A percentile compares a stretch with the other conserved stretches of the same genome.
Conservation (phyloP, 2,888 invertebrate species). For the Lampropteryx suffumata region DNA sequence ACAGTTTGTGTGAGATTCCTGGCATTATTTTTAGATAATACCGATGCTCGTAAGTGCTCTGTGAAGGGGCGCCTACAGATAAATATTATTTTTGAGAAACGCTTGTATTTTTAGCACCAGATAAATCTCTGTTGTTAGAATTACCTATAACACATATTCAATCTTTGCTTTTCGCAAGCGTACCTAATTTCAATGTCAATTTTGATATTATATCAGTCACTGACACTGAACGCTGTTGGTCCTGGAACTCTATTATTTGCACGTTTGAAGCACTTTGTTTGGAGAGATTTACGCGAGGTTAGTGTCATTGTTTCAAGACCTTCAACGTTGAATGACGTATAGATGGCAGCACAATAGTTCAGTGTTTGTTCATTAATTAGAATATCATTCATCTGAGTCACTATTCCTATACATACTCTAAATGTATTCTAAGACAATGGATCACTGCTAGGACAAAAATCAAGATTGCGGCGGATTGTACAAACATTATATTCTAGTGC, state of each 20-base stretch:
- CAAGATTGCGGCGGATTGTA: too few species aligned
- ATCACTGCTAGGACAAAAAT: slow-evolving; percentile 32
- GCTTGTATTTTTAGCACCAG: slow-evolving; percentile 26
- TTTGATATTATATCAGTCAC: slow-evolving; percentile 12
- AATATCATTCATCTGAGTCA: slow-evolving; percentile 31
- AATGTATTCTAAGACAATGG: too few species aligned
- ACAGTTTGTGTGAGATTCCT: slow-evolving; percentile 47
- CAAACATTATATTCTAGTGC: too few species aligned
- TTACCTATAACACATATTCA: background rate
- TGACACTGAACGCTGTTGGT: slow-evolving; percentile 26
- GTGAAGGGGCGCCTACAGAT: slow-evolving; percentile 25
- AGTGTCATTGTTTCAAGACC: slow-evolving; percentile 42
- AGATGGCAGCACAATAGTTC: slow-evolving; percentile 33
- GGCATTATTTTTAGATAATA: slow-evolving; percentile 48
- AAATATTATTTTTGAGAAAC: slow-evolving; percentile 36
- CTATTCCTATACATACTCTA: too few species aligned
- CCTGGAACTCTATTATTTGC: slow-evolving; percentile 15
- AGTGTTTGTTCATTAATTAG: slow-evolving; percentile 32
- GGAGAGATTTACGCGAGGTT: slow-evolving; percentile 35
- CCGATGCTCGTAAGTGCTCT: slow-evolving; percentile 22
- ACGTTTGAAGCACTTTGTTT: slow-evolving; percentile 12
- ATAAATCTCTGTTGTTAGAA: slow-evolving; percentile 16
- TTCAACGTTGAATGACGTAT: slow-evolving; percentile 31
- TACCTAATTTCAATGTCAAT: background rate
- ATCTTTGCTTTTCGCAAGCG: background rate